phyloP scores from a whole-genome alignment of 2,113 vertebrate genomes.

The Lagopus muta region DNA sequence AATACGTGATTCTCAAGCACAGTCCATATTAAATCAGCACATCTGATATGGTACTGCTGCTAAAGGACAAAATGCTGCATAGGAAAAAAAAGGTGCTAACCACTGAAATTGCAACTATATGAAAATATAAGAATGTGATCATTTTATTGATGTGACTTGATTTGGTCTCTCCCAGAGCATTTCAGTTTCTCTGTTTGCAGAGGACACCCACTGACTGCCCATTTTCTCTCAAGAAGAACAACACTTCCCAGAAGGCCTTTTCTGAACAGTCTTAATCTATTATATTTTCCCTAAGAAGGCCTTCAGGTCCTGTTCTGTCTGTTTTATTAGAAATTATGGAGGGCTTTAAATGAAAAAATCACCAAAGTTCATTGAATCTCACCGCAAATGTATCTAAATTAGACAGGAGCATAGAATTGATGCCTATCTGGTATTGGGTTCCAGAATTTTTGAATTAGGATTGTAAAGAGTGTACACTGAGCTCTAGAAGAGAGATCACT shows the following conservation, averaged over 20 bases:
- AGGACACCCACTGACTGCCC: conserved; percentile 4
- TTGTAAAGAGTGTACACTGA: neutral
- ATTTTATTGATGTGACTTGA: neutral
- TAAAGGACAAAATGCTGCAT: neutral
- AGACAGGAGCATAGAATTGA: neutral
- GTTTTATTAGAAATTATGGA: neutral
- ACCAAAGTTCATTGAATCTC: neutral
- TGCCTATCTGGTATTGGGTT: neutral
- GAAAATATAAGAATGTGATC: neutral
- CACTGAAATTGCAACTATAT: neutral
- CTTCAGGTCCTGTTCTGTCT: neutral
- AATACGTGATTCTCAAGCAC: neutral
- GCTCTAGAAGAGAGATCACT: neutral
- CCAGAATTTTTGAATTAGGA: conserved; percentile 13
- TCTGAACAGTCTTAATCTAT: neutral
- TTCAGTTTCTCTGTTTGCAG: neutral
- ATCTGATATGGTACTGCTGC: neutral
- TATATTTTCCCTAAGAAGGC: conserved; percentile 4
- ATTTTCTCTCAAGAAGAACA: conserved; percentile 13
- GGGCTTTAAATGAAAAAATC: neutral
- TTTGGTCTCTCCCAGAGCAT: neutral
- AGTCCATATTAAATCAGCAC: neutral
- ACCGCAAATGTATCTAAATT: neutral
- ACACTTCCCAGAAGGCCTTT: conserved; percentile 20
- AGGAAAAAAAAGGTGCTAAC: accelerated